These are phyloP conservation scores for Kuschelorhynchus macadamiae DNA, from an alignment of 2,888 invertebrate species.

Conservation along the genomic window DNA sequence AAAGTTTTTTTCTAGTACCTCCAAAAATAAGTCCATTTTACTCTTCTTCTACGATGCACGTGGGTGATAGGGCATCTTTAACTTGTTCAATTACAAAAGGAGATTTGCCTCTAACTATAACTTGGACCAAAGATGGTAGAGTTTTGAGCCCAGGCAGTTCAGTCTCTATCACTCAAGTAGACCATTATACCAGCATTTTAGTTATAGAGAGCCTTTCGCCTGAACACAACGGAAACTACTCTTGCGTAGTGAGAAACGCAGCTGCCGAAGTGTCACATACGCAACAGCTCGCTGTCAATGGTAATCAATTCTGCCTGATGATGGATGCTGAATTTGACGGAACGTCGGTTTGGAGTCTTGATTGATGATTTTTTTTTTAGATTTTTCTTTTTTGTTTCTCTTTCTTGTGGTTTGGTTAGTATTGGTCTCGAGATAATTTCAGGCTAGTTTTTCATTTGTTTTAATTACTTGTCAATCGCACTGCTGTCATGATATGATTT, in stretches of 20 bases:
- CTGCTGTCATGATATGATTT: no score
- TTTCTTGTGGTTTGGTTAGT: slow-evolving; percentile 57
- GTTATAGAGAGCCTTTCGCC: slow-evolving; percentile 82
- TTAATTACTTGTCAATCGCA: not conserved
- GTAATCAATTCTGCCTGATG: slow-evolving; percentile 70
- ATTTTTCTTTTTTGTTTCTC: slow-evolving; percentile 70
- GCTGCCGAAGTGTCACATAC: slow-evolving; percentile 82
- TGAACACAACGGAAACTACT: slow-evolving; percentile 84
- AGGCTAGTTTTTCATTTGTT: not conserved
- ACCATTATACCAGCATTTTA: slow-evolving; percentile 83
- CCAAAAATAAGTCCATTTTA: slow-evolving; percentile 84
- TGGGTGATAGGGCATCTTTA: slow-evolving; percentile 81
- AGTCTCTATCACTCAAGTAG: slow-evolving; percentile 78
- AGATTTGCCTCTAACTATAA: slow-evolving; percentile 81
- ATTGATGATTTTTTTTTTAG: slow-evolving; percentile 58
- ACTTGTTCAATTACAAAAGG: slow-evolving; percentile 84
- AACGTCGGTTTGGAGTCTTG: slow-evolving; percentile 31
- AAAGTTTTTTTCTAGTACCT: slow-evolving; percentile 74
- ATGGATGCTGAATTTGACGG: slow-evolving; percentile 38
- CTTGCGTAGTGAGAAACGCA: slow-evolving; percentile 80
- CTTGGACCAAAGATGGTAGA: slow-evolving; percentile 83
- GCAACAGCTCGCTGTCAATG: slow-evolving; percentile 83
- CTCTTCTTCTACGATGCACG: slow-evolving; percentile 78
- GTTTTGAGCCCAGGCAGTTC: slow-evolving; percentile 76
- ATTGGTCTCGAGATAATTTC: slow-evolving; percentile 3